Percentiles rank a stretch among this genome's conserved stretches.
Evolutionary conservation across 1,140 invertebrate species (phyloP).

Genomic region (Delia radicum): DNA sequence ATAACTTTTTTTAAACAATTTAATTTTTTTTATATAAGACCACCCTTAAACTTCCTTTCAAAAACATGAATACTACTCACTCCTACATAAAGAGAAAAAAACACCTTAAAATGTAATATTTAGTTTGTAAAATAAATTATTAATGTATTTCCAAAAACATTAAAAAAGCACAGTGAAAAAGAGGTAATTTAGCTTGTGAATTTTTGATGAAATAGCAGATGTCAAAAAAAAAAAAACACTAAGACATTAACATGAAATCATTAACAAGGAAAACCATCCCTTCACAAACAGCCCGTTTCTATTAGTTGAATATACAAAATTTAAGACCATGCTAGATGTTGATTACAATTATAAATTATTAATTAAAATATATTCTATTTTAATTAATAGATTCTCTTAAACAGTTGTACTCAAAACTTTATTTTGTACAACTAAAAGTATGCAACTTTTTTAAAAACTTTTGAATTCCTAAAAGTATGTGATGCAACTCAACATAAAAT

Average conservation of each 20-base stretch:
- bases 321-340: too few species aligned
- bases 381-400: too few species aligned
- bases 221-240: not conserved
- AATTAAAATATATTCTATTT: too few species aligned
- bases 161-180: not conserved
- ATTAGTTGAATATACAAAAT: too few species aligned
- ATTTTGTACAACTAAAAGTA: not conserved
- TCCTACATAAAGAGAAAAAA: not conserved
- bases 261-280: not conserved
- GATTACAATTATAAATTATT: too few species aligned
- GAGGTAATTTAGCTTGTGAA: constrained; percentile 18
- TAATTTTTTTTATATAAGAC: too few species aligned
- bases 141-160: not conserved
- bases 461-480: not conserved
- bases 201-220: constrained; percentile 14
- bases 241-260: not conserved
- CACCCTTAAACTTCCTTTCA: too few species aligned
- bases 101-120: not conserved
- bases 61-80: too few species aligned
- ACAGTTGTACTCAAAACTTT: too few species aligned
- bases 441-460: not conserved
- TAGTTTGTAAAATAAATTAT: constrained; percentile 12
- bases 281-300: too few species aligned
- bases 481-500: not conserved
- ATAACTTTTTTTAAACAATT: too few species aligned